Percentiles rank a stretch among this genome's conserved stretches.
These are phyloP conservation scores for Ammodytes marinus DNA, from an alignment of 2,113 vertebrate genomes.

Conservation along the genomic window DNA sequence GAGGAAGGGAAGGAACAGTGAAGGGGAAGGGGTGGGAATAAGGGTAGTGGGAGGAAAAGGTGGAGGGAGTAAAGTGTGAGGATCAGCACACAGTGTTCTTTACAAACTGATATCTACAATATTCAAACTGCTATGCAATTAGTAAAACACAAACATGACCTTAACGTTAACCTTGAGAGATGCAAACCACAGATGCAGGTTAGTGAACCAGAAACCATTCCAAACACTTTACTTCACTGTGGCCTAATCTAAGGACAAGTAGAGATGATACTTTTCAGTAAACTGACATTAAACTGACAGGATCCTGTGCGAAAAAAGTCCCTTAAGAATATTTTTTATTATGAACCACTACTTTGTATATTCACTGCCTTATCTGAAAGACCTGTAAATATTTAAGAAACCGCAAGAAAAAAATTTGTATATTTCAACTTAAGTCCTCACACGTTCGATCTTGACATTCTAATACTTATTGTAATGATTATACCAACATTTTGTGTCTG, in stretches of 20 bases:
- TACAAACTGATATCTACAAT: conserved; percentile 15
- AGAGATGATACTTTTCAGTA: neutral
- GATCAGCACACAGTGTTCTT: conserved; percentile 53
- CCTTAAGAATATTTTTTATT: neutral
- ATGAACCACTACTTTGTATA: too few relatives aligned
- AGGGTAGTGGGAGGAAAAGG: conserved; percentile 41
- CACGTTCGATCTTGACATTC: neutral
- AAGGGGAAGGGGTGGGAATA: conserved; percentile 37
- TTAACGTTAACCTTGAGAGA: neutral
- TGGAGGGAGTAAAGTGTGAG: conserved; percentile 66
- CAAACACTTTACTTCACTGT: neutral
- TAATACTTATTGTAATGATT: neutral
- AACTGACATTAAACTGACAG: neutral
- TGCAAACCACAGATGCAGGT: neutral
- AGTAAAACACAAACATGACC: conserved; percentile 27
- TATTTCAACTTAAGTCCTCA: neutral
- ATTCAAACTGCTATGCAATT: conserved; percentile 29
- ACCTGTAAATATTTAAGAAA: neutral
- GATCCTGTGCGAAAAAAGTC: neutral
- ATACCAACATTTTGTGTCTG: neutral
- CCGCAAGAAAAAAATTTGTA: neutral
- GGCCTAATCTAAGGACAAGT: neutral
- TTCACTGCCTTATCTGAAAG: neutral
- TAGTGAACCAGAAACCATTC: neutral
- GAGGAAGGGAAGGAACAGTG: conserved; percentile 23